Evolutionary conservation across 2,113 vertebrate species (phyloP), one percentile per base, ranked within the genome.

Genomic region (Neoarius graeffei): DNA sequence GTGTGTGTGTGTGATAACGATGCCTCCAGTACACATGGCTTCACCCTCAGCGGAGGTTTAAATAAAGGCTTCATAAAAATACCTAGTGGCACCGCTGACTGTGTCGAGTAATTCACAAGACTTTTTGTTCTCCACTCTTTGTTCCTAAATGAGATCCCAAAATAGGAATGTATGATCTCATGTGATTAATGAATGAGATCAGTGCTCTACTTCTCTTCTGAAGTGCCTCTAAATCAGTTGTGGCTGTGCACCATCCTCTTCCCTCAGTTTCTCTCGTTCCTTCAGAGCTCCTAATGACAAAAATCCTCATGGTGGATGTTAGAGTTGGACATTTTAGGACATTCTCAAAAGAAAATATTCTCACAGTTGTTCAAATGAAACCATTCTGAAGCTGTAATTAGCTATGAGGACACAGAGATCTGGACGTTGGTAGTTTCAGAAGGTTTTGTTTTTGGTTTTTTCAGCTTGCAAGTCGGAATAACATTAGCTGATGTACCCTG

Each of bases 121-220:
- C 30, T 50, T 87, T 59, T 48, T 81, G 52, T 57, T 82, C 79
- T 87, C 13, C 15, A 14, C 35, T 23, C 42, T 50, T 83, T 74
- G 79, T 62, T 73, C 67, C 35, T 74, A 71, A 79, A 87, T 87
- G 86, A 87, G 86, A 87, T 83, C 35, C 30, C 80, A 84, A 74
- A 88, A 84, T 35, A 67, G 87, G 60, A 84, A 84, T 84, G 81
- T 84, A 76, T 84, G 81, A 88, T 77, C 59, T 88, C 87, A 88
- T 83, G 60, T 84, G 87, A 88, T 88, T 88, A 88, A 84, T 84
- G 73, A 76, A 84, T 67, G 73, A 88, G 74, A 77, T 88, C 82
- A 77, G 80, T 83, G 80, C 69, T 74, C 67, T 83, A 77, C 25
- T 73, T 85, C 27, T 88, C 30, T 35, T 67, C 73, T 67, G 15